These are phyloP conservation scores for Orussus abietinus DNA, from an alignment of 1,140 invertebrate genomes.

Conservation along the genomic window DNA sequence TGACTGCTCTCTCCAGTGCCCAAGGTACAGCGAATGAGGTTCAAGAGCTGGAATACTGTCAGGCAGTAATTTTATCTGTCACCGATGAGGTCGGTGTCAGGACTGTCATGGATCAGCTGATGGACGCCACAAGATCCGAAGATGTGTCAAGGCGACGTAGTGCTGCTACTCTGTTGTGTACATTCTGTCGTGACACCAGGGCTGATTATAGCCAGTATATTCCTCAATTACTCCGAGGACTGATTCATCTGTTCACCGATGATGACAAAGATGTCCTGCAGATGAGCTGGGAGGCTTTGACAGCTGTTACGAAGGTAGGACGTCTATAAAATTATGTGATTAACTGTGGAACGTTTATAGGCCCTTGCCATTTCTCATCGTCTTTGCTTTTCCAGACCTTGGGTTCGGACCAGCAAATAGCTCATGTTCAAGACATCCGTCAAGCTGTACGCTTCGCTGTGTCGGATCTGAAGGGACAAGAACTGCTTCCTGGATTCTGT, in stretches of 20 bases:
- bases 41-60: slow-evolving; percentile 87
- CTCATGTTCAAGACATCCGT: slow-evolving; percentile 82
- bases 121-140: slow-evolving; percentile 71
- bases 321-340: too few relatives aligned
- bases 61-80: slow-evolving; percentile 87
- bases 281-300: slow-evolving; percentile 85
- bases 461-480: slow-evolving; percentile 77
- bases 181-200: slow-evolving; percentile 84
- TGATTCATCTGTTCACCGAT: slow-evolving; percentile 83
- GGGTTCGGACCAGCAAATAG: slow-evolving; percentile 74
- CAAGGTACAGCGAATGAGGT: slow-evolving; percentile 68
- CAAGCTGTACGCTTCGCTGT: slow-evolving; percentile 88
- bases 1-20: slow-evolving; percentile 70
- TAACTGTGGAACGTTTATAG: too few relatives aligned
- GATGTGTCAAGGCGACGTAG: slow-evolving; percentile 66
- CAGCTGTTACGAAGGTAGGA: slow-evolving; percentile 82
- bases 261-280: slow-evolving; percentile 76
- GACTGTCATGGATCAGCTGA: slow-evolving; percentile 85
- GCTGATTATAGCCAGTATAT: slow-evolving; percentile 84
- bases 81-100: slow-evolving; percentile 82
- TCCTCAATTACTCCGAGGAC: slow-evolving; percentile 80
- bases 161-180: slow-evolving; percentile 81
- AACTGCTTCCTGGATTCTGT: slow-evolving; percentile 89
- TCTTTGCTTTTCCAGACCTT: slow-evolving; percentile 59
- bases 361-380: slow-evolving; percentile 8